phyloP scores from a whole-genome alignment of 2,888 invertebrate genomes.

The Drosophila colorata region DNA sequence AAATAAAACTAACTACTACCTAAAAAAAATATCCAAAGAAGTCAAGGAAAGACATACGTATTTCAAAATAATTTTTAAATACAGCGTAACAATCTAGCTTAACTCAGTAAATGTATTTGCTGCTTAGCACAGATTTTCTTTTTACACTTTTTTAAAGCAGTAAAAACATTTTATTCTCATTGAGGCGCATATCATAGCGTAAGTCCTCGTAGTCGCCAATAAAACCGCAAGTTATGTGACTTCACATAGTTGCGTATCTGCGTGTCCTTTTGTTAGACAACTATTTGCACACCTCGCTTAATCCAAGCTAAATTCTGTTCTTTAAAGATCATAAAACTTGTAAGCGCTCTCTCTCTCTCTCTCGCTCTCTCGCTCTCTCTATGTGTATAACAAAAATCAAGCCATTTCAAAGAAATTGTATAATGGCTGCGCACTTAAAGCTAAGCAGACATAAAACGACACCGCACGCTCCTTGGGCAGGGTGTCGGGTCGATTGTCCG shows the following conservation, averaged over 20 bases:
- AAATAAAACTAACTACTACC: too few species aligned
- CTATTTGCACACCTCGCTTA: conserved; percentile 5
- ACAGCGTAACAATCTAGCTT: too few species aligned
- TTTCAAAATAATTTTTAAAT: too few species aligned
- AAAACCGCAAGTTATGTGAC: neutral
- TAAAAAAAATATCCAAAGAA: too few species aligned
- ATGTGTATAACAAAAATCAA: conserved; percentile 41
- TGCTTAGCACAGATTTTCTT: neutral
- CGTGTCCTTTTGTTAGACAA: neutral
- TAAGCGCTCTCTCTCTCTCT: conserved; percentile 36
- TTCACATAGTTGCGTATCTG: conserved; percentile 12
- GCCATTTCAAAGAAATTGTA: conserved; percentile 60
- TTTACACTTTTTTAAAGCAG: neutral
- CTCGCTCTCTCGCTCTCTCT: too few species aligned
- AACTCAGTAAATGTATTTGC: too few species aligned
- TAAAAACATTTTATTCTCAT: neutral
- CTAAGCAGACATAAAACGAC: conserved; percentile 60
- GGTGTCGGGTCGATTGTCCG: neutral
- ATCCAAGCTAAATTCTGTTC: conserved; percentile 34
- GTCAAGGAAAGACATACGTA: too few species aligned
- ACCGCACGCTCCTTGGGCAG: conserved; percentile 31
- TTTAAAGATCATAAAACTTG: conserved; percentile 46
- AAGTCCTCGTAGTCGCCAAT: neutral
- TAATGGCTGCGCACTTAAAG: conserved; percentile 47
- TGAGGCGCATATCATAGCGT: neutral